These are phyloP conservation scores for Drosophila pseudoananassae DNA, from an alignment of 1,140 invertebrate genomes.

Conservation along the genomic window DNA sequence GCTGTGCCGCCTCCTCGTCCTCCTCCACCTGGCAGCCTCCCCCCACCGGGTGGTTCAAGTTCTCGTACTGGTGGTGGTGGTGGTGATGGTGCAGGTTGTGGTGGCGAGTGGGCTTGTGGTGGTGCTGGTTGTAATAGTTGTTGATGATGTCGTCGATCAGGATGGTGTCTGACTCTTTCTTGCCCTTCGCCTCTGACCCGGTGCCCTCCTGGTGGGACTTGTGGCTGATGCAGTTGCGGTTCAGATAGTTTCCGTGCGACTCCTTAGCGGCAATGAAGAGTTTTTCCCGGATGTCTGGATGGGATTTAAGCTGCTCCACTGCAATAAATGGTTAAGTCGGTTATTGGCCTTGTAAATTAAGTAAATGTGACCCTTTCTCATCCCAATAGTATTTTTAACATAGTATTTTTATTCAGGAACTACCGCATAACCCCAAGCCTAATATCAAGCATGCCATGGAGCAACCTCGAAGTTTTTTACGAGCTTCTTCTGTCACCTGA, in stretches of 20 bases:
- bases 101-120: slow-evolving; percentile 36
- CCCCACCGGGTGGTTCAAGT: slow-evolving; percentile 41
- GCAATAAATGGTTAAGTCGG: slow-evolving; percentile 11
- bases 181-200: slow-evolving; percentile 32
- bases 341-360: no score
- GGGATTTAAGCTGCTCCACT: slow-evolving; percentile 92
- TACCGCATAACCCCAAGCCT: no score
- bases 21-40: slow-evolving; percentile 56
- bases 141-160: slow-evolving; percentile 77
- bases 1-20: slow-evolving; percentile 88
- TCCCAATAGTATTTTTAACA: no score
- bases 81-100: slow-evolving; percentile 23
- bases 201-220: slow-evolving; percentile 32
- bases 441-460: no score
- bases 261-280: slow-evolving; percentile 87
- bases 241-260: slow-evolving; percentile 85
- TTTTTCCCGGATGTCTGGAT: slow-evolving; percentile 88
- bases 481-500: slow-evolving; percentile 9
- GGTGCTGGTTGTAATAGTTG: slow-evolving; percentile 76
- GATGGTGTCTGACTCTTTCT: slow-evolving; percentile 63
- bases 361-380: no score
- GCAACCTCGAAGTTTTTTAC: neutral
- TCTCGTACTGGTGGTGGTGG: slow-evolving; percentile 58
- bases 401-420: no score
- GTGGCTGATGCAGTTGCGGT: slow-evolving; percentile 86